These are phyloP conservation scores for Acanthopleura granulata DNA, from an alignment of 2,888 invertebrate genomes.

Conservation along the genomic window DNA sequence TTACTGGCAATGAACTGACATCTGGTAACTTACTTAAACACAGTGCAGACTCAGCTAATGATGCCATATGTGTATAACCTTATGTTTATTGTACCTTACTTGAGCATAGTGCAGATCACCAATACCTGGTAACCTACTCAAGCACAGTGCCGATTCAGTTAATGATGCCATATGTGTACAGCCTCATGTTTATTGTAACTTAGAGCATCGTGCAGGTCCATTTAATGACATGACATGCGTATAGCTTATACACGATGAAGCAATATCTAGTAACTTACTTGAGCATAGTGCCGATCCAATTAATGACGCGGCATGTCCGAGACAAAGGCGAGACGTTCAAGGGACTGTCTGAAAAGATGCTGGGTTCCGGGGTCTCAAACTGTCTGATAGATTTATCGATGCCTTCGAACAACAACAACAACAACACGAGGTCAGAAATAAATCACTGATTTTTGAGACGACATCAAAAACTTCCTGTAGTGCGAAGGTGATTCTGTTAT, in stretches of 20 bases:
- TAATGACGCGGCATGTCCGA: background rate
- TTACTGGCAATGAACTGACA: too few relatives aligned
- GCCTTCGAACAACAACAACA: background rate
- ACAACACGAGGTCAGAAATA: background rate
- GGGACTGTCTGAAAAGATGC: background rate
- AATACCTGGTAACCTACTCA: too few relatives aligned
- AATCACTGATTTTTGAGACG: too few relatives aligned
- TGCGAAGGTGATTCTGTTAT: too few relatives aligned
- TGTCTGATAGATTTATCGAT: background rate
- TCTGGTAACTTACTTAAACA: too few relatives aligned
- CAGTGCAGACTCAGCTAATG: too few relatives aligned
- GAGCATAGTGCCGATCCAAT: constrained; percentile 1
- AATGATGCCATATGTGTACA: too few relatives aligned
- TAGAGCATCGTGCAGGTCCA: background rate
- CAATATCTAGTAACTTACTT: background rate
- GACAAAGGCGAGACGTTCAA: background rate
- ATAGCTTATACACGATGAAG: background rate
- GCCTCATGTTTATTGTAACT: too few relatives aligned
- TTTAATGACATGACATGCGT: background rate
- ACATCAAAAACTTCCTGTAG: too few relatives aligned
- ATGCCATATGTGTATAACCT: too few relatives aligned
- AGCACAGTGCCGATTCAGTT: too few relatives aligned
- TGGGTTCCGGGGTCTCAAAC: background rate
- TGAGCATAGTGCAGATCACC: background rate
- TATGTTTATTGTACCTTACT: too few relatives aligned